Percentiles rank a stretch among this genome's conserved stretches.
phyloP scores from a whole-genome alignment of 2,888 invertebrate genomes.

The Physocephala rufipes region DNA sequence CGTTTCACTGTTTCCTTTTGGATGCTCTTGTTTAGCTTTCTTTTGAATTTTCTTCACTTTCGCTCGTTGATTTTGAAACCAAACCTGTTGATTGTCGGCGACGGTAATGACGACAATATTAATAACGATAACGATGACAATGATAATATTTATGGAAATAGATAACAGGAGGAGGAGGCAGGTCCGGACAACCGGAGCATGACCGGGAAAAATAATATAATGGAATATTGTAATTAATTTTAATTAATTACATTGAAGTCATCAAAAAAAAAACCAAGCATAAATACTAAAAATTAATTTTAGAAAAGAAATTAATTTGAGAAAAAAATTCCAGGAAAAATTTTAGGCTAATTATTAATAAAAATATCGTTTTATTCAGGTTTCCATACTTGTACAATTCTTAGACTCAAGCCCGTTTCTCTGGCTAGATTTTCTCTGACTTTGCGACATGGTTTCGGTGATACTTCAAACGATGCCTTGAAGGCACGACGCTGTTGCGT shows the following conservation, averaged over 20 bases:
- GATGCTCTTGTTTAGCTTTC: conserved; percentile 70
- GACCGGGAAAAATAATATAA: background rate
- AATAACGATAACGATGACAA: conserved; percentile 29
- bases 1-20: conserved; percentile 63
- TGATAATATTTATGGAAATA: too few species aligned
- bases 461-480: conserved; percentile 85
- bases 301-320: background rate
- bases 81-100: conserved; percentile 65
- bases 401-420: conserved; percentile 83
- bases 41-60: conserved; percentile 76
- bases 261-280: background rate
- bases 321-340: background rate
- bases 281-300: too few species aligned
- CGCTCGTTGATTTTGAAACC: conserved; percentile 75
- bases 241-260: conserved; percentile 20
- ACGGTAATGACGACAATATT: too few species aligned
- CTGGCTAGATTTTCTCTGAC: conserved; percentile 83
- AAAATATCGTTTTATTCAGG: background rate
- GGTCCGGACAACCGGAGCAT: background rate
- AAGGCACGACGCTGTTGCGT: conserved; percentile 84
- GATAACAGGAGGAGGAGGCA: background rate
- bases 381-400: conserved; percentile 79
- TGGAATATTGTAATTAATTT: conserved; percentile 5
- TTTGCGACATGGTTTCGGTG: conserved; percentile 85
- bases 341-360: background rate